Conservation (phyloP, 2,888 invertebrate genomes). For the Chymomyza caudatula region DNA sequence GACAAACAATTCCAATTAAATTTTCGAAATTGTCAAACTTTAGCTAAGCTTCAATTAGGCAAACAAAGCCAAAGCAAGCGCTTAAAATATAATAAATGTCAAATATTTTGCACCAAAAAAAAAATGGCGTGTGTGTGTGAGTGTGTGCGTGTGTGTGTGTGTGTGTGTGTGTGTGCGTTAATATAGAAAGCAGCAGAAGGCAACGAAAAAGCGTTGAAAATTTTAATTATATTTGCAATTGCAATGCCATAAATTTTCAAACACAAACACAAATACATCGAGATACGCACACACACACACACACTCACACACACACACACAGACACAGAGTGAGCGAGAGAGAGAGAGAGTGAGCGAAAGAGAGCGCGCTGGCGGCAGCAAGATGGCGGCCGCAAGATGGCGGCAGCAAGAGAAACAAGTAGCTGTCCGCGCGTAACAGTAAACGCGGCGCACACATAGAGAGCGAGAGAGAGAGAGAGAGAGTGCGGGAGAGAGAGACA, state of each 20-base stretch:
- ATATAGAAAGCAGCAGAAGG: slow-evolving; percentile 25
- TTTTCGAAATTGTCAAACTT: neutral
- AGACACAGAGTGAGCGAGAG: neutral
- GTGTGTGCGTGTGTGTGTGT: neutral
- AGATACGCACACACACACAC: neutral
- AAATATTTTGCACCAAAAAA: slow-evolving; percentile 25
- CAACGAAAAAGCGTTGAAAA: slow-evolving; percentile 49
- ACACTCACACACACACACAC: neutral
- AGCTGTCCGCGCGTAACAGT: neutral
- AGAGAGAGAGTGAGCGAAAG: neutral
- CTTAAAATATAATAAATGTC: slow-evolving; percentile 47
- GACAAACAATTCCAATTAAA: slow-evolving; percentile 29
- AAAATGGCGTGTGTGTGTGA: neutral
- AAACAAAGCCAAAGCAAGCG: slow-evolving; percentile 10
- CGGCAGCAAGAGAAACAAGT: neutral
- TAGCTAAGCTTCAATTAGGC: slow-evolving; percentile 40
- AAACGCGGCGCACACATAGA: too few relatives aligned
- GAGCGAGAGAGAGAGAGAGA: too few relatives aligned
- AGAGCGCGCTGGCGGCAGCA: neutral
- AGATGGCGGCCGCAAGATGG: neutral
- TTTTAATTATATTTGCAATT: slow-evolving; percentile 72
- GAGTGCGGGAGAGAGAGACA: neutral
- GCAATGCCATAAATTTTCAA: slow-evolving; percentile 63
- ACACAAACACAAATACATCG: slow-evolving; percentile 4
- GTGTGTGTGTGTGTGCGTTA: slow-evolving; percentile 24